Conservation (phyloP, 2,797 vertebrate genomes). For the Limnodromus scolopaceus region DNA sequence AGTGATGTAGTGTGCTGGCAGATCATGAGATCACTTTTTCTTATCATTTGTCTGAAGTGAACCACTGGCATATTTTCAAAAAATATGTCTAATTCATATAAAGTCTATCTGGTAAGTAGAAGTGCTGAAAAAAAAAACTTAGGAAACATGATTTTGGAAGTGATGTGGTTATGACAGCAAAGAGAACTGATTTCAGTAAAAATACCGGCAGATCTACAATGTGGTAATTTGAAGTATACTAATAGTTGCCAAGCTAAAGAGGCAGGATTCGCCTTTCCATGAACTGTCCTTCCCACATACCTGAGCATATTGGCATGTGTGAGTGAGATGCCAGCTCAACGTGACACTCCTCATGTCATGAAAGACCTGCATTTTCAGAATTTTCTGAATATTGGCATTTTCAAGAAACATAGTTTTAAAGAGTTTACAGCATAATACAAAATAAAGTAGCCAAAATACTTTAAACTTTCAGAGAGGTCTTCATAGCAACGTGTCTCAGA, state of each 20-base stretch:
- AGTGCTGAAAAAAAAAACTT: background rate
- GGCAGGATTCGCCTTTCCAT: background rate
- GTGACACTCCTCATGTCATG: background rate
- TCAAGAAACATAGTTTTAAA: background rate
- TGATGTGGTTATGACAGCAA: background rate
- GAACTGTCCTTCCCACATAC: background rate
- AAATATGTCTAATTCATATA: background rate
- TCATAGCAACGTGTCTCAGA: background rate
- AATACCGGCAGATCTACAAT: background rate
- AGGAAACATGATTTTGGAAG: background rate
- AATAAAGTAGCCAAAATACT: background rate
- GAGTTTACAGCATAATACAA: background rate
- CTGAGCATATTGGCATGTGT: background rate
- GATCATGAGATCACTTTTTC: background rate
- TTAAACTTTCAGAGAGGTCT: background rate
- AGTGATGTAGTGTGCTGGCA: background rate
- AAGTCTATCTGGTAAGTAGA: background rate
- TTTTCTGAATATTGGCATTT: background rate
- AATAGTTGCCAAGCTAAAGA: background rate
- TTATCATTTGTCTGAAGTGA: background rate
- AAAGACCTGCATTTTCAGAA: background rate
- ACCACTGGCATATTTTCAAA: background rate
- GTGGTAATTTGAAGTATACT: background rate
- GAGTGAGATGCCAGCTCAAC: background rate
- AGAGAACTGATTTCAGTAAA: background rate